phyloP scores from a whole-genome alignment of 35 echinoderm and acorn worm species.

The Chiridota heheva region DNA sequence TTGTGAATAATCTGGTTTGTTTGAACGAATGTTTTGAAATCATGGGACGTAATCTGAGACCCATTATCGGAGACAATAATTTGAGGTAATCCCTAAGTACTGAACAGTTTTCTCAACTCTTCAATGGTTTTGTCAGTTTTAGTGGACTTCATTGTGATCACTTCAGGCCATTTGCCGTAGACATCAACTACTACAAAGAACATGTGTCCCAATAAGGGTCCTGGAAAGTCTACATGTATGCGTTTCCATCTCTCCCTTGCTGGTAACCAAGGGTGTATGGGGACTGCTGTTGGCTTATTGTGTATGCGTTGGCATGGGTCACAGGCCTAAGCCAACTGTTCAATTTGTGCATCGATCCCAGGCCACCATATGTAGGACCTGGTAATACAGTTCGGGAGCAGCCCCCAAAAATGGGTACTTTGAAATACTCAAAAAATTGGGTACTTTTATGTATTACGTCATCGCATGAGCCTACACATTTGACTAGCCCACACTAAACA shows the following conservation, averaged over 20 bases:
- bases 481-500: too few species aligned
- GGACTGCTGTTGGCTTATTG: conserved; percentile 44
- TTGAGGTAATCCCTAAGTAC: conserved; percentile 50
- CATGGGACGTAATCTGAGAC: conserved; percentile 48
- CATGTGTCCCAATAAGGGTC: conserved; percentile 53
- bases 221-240: conserved; percentile 59
- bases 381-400: too few species aligned
- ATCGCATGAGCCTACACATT: too few species aligned
- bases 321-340: conserved; percentile 32
- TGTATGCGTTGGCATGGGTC: conserved; percentile 49
- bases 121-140: conserved; percentile 39
- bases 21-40: conserved; percentile 53
- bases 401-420: too few species aligned
- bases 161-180: conserved; percentile 60
- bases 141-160: conserved; percentile 41
- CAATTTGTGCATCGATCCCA: conserved; percentile 58
- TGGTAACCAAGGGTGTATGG: conserved; percentile 65
- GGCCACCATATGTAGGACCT: conserved; percentile 59
- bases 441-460: too few species aligned
- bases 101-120: conserved; percentile 21
- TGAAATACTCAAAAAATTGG: too few species aligned
- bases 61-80: conserved; percentile 63
- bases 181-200: conserved; percentile 57
- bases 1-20: conserved; percentile 50
- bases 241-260: conserved; percentile 36